Evolutionary conservation across 2,113 vertebrate genomes (phyloP), one percentile per base, ranked within the genome.

Genomic region (Furnarius figulus): DNA sequence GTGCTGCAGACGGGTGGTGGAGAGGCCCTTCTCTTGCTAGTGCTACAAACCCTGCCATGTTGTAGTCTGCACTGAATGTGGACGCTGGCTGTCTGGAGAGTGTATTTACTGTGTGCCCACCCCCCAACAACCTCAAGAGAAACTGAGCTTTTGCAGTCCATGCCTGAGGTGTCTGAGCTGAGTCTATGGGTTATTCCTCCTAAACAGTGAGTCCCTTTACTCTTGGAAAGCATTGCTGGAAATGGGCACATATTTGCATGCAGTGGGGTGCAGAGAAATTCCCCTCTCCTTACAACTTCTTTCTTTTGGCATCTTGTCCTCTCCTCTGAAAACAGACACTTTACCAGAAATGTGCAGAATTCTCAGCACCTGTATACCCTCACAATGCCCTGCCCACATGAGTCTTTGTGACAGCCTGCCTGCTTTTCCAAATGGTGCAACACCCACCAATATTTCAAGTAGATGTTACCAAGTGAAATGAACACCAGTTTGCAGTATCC

Each of bases 401-500:
- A 92, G 52, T 20, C 62, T 67, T 72, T 49, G 33, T 58, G 61
- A 59, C 77, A 91, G 79, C 70, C 50, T 1, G 7, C 35, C 71
- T 75, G n/a, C 62, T 85, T 72, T 76, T 92, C 70, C 66, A 89
- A 73, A 87, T 8, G 46, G 42, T 75, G 58, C 46, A 56, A 75
- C 78, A 94, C 81, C 75, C 77, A 76, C 65, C 88, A 46, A 62
- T 96, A 96, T 90, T 95, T 96, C 86, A 93, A 85, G 94, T 93
- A 96, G 93, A 96, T 86, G 93, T 86, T 96, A 97, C 91, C 77
- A 92, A 93, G 90, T 74, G 85, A 84, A 97, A 93, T 85, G 96
- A 98, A 97, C 97, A 98, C 97, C 97, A 97, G 95, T 96, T 97
- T 92, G 71, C 93, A 83, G 91, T 86, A 93, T 94, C 81, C 96